A percentile compares a stretch with the other conserved stretches of the same genome.
These are phyloP conservation scores for Ciconia boyciana DNA, from an alignment of 2,113 vertebrate species.

Conservation along the genomic window DNA sequence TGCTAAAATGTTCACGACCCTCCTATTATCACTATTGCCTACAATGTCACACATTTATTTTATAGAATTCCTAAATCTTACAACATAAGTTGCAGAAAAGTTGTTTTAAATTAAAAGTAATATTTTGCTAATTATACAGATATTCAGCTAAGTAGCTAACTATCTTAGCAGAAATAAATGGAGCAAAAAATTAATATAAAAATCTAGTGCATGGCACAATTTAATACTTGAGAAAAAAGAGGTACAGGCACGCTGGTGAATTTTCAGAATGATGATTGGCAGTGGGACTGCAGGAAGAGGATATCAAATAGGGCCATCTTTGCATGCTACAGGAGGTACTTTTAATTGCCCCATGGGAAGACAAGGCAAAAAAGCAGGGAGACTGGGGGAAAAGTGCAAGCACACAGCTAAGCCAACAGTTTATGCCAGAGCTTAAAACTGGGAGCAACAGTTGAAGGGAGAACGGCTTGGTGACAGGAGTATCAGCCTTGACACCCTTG, in stretches of 20 bases:
- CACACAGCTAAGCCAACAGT: not conserved
- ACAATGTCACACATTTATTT: fast-evolving
- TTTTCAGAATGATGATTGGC: not conserved
- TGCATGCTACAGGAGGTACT: not conserved
- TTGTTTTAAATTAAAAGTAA: too few relatives aligned
- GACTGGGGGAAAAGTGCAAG: not conserved
- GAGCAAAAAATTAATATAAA: not conserved
- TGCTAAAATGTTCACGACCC: fast-evolving
- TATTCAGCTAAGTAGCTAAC: not conserved
- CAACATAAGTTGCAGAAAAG: not conserved
- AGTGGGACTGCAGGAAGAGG: not conserved
- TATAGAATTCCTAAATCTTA: fast-evolving
- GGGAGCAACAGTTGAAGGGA: not conserved
- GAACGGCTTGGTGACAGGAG: not conserved
- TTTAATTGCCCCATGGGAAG: not conserved
- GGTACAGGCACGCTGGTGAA: not conserved
- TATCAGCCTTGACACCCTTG: not conserved
- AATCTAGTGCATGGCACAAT: not conserved
- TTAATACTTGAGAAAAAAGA: not conserved
- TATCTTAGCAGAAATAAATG: not conserved
- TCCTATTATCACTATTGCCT: fast-evolving
- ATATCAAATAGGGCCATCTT: not conserved
- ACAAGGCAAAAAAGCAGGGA: not conserved
- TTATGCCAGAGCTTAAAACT: not conserved
- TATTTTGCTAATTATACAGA: not conserved